Conservation (phyloP, 2,113 vertebrate genomes). For the Capreolus pygargus region DNA sequence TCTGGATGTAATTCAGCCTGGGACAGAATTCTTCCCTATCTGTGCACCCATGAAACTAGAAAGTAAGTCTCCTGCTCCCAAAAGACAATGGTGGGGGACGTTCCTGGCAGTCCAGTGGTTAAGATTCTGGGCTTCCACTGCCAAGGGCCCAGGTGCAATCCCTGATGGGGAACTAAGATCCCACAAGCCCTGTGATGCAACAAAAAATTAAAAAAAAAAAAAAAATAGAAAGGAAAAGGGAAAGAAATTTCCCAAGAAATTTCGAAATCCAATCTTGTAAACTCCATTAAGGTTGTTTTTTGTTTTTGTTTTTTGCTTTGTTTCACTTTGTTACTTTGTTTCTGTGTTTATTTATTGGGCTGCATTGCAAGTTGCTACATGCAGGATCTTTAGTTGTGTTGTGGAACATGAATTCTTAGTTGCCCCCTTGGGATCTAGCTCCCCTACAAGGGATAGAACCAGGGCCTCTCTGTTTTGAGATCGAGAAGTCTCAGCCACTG, state of each 20-base stretch:
- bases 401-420: background rate
- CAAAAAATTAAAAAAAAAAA: background rate
- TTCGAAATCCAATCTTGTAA: background rate
- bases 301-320: background rate
- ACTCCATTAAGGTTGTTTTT: background rate
- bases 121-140: background rate
- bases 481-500: background rate
- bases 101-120: background rate
- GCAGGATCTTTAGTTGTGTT: background rate
- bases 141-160: background rate
- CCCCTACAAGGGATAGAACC: background rate
- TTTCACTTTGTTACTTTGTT: background rate
- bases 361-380: background rate
- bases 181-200: background rate
- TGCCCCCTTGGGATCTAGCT: background rate
- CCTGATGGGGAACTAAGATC: background rate
- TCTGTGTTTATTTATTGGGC: background rate
- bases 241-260: background rate
- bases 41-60: background rate
- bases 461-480: background rate
- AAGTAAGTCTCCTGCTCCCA: background rate
- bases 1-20: background rate
- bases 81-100: background rate
- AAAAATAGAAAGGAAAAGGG: background rate
- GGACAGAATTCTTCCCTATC: background rate